Percentiles rank a stretch among this genome's conserved stretches.
Evolutionary conservation across 2,888 invertebrate species (phyloP).

Genomic region (Papilio elwesi): DNA sequence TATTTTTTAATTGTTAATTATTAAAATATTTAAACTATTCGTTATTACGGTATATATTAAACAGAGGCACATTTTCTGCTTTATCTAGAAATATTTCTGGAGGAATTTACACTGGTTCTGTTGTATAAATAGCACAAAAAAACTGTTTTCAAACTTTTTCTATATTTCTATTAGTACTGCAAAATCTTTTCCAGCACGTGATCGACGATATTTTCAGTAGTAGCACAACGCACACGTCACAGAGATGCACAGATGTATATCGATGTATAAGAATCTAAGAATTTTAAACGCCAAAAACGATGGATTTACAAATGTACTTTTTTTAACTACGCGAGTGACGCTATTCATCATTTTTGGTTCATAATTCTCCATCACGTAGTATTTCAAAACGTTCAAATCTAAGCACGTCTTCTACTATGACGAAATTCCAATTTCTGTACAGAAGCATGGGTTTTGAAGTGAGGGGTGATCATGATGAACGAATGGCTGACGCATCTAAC

Average conservation of each 20-base stretch:
- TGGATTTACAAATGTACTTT: slow-evolving; percentile 49
- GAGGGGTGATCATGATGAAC: slow-evolving; percentile 63
- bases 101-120: slow-evolving; percentile 53
- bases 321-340: not conserved
- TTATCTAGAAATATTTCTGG: slow-evolving; percentile 29
- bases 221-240: slow-evolving; percentile 70
- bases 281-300: slow-evolving; percentile 58
- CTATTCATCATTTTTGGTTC: slow-evolving; percentile 32
- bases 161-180: slow-evolving; percentile 52
- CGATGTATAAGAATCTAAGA: slow-evolving; percentile 58
- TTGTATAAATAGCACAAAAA: slow-evolving; percentile 66
- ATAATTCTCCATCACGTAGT: slow-evolving; percentile 42
- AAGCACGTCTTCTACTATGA: slow-evolving; percentile 60
- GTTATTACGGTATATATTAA: slow-evolving; percentile 42
- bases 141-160: slow-evolving; percentile 57
- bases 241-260: slow-evolving; percentile 60
- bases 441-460: slow-evolving; percentile 76
- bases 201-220: slow-evolving; percentile 64
- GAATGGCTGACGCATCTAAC: slow-evolving; percentile 77
- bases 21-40: not conserved
- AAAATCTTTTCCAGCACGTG: slow-evolving; percentile 68
- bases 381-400: slow-evolving; percentile 54
- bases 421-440: slow-evolving; percentile 78
- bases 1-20: not conserved
- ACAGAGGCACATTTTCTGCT: slow-evolving; percentile 46